Base-by-base conservation (phyloP, 2,113 vertebrate genomes). In the Oplegnathus fasciatus region DNA sequence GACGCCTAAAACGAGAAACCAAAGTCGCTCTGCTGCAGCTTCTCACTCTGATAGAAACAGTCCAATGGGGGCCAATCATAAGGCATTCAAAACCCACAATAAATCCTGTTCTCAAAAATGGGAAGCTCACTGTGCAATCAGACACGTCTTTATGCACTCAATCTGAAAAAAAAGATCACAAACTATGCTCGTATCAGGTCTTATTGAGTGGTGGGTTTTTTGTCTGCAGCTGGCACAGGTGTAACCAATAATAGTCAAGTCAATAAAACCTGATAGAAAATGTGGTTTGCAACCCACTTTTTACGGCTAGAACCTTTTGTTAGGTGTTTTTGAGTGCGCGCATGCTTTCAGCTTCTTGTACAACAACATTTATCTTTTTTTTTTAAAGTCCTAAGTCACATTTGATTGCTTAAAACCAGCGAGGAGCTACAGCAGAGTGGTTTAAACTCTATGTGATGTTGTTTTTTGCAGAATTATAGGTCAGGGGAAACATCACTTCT, bases 61-160 rank as follows among this genome's bases (percentile, higher is more conserved):
- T 24, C 10, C 10, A 70, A 24, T 4, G 17, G 30, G n/a, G 14
- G 22, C 18, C 13, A 37, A 72, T 48, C 48, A 64, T 7, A 48
- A 28, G 13, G 15, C 64, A 67, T 82, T 52, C 18, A 62, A 24
- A 65, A 14, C 24, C 15, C 24, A 17, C 18, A 26, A 22, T 52
- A 67, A 68, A 73, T 52, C 42, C 22, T 57, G 28, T 26, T 61
- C 46, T 68, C 14, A 18, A 24, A 28, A 64, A 22, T 18, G 22
- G 11, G 24, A 62, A 15, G 42, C 57, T 78, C 46, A 26, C 22
- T 17, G 37, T 37, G 55, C 62, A 74, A 37, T 65, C 74, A 78
- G 57, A 42, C 40, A 13, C 1, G 22, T 42, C 1, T 68, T 57
- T 60, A 40, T 77, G 28, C 61, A 75, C 24, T 28, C 40, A 26